Percentiles rank a stretch among this genome's conserved stretches.
Evolutionary conservation across 2,888 invertebrate species (phyloP).

Genomic region (Arctia plantaginis): DNA sequence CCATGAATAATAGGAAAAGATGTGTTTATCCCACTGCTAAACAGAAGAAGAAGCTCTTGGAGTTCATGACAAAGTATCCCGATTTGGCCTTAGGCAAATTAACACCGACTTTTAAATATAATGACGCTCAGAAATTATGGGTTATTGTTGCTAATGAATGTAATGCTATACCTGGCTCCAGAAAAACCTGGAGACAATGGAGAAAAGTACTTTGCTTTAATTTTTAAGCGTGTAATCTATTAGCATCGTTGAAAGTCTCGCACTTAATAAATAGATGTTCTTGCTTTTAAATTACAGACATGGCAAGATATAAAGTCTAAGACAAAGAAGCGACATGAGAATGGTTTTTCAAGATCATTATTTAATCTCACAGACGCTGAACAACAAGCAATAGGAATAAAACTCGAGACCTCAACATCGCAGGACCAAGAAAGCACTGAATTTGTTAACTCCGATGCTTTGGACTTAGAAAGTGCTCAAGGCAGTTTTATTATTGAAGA

Average conservation of each 20-base stretch:
- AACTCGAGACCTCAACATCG: slow-evolving; percentile 61
- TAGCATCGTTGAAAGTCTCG: not conserved
- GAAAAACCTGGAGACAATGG: slow-evolving; percentile 81
- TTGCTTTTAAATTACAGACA: slow-evolving; percentile 65
- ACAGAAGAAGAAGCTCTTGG: slow-evolving; percentile 77
- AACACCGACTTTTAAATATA: slow-evolving; percentile 69
- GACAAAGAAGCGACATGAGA: slow-evolving; percentile 66
- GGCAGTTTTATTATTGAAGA: slow-evolving; percentile 59
- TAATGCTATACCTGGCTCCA: slow-evolving; percentile 76
- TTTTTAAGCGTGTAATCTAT: not conserved
- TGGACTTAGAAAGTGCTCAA: slow-evolving; percentile 53
- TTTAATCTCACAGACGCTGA: slow-evolving; percentile 65
- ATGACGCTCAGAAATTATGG: slow-evolving; percentile 76
- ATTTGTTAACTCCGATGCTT: slow-evolving; percentile 52
- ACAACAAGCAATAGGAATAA: slow-evolving; percentile 70
- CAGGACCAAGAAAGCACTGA: slow-evolving; percentile 65
- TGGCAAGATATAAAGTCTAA: slow-evolving; percentile 80
- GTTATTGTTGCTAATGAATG: slow-evolving; percentile 73
- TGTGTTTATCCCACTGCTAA: slow-evolving; percentile 67
- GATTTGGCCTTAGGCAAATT: slow-evolving; percentile 72
- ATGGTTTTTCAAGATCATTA: slow-evolving; percentile 61
- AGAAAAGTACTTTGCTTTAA: slow-evolving; percentile 65
- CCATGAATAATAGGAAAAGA: slow-evolving; percentile 71
- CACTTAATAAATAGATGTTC: not conserved
- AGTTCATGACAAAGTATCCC: slow-evolving; percentile 74